These are phyloP conservation scores for Globodera ellingtonae DNA, from an alignment of 1,140 invertebrate genomes.

Conservation along the genomic window DNA sequence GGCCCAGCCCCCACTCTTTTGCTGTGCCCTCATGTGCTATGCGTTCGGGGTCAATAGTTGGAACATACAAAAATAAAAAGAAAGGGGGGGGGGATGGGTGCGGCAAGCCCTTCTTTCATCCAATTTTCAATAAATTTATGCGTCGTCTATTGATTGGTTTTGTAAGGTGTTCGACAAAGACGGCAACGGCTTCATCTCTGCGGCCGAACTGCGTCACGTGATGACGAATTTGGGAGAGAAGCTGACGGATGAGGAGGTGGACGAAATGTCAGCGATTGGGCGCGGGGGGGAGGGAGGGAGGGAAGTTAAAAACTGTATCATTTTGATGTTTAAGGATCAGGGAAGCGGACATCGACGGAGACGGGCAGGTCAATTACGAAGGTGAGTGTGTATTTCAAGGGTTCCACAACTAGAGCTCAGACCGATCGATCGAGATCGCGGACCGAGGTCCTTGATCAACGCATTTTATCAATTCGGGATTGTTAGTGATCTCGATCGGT, in stretches of 20 bases:
- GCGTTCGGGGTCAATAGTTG: too few relatives aligned
- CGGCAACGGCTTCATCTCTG: constrained; percentile 86
- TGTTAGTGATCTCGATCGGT: too few relatives aligned
- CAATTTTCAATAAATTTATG: not conserved
- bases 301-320: constrained; percentile 75
- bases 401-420: too few relatives aligned
- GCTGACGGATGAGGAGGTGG: constrained; percentile 95
- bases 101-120: too few relatives aligned
- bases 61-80: too few relatives aligned
- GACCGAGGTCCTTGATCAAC: too few relatives aligned
- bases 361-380: constrained; percentile 99
- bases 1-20: too few relatives aligned
- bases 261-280: constrained; percentile 95
- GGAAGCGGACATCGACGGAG: constrained; percentile 96
- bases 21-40: too few relatives aligned
- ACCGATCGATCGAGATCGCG: too few relatives aligned
- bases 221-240: constrained; percentile 96
- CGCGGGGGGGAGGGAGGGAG: constrained; percentile 70
- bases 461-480: too few relatives aligned
- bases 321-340: constrained; percentile 80
- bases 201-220: constrained; percentile 83
- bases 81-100: too few relatives aligned
- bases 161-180: constrained; percentile 68
- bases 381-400: constrained; percentile 13
- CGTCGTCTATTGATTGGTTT: not conserved